Conservation (phyloP, 2,113 vertebrate species). For the Mustela nigripes region DNA sequence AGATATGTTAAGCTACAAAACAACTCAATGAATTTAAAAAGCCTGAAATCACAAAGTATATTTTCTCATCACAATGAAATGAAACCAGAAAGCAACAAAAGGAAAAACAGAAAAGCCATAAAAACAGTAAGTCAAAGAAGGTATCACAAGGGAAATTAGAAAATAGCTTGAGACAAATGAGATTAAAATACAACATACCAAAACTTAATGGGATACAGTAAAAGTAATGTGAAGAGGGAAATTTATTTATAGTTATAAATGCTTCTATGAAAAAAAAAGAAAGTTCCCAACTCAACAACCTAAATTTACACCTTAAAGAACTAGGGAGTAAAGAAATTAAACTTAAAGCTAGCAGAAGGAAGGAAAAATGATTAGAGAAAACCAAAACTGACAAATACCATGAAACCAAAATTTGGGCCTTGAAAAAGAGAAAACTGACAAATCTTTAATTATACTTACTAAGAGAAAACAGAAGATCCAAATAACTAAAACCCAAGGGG, state of each 20-base stretch:
- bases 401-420: constrained; percentile 11
- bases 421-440: background rate
- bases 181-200: background rate
- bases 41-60: background rate
- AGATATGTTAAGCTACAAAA: background rate
- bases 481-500: background rate
- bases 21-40: background rate
- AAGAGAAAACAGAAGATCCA: background rate
- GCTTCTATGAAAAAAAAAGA: background rate
- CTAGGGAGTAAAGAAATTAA: background rate
- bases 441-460: background rate
- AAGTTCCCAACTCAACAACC: background rate
- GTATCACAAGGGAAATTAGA: background rate
- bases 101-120: background rate
- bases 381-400: background rate
- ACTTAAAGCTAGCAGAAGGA: background rate
- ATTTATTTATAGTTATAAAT: background rate
- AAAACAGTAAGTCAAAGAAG: background rate
- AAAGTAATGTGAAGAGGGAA: background rate
- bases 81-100: background rate
- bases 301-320: constrained; percentile 9
- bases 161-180: background rate
- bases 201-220: background rate
- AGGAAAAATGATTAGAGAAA: background rate
- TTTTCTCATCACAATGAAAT: constrained; percentile 27